A percentile compares a stretch with the other conserved stretches of the same genome.
Evolutionary conservation across 1,140 invertebrate genomes (phyloP).

Genomic region (Alviniconcha marisindica): DNA sequence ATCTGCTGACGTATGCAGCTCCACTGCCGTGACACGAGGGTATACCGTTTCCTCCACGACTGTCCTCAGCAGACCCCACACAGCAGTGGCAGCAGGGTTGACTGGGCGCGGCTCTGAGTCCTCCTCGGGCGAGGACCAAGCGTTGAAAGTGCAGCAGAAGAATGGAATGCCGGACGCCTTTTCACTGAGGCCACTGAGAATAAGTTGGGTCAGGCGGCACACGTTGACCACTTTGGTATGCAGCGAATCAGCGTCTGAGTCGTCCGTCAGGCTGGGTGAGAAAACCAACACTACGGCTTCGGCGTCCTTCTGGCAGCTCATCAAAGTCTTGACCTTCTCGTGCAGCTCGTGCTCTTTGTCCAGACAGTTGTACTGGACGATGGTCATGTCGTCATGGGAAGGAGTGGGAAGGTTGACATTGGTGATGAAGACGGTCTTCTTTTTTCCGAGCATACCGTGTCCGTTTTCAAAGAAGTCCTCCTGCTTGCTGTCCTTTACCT

Average conservation of each 20-base stretch:
- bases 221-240: slow-evolving; percentile 30
- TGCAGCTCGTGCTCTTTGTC: slow-evolving; percentile 7
- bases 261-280: slow-evolving; percentile 5
- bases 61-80: slow-evolving; percentile 33
- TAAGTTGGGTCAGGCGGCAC: slow-evolving; percentile 34
- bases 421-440: slow-evolving; percentile 6
- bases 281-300: slow-evolving; percentile 33
- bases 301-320: slow-evolving; percentile 23
- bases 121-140: neutral
- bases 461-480: neutral
- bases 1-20: neutral
- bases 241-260: slow-evolving; percentile 28
- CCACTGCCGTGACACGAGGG: neutral
- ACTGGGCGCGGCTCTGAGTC: no score
- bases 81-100: neutral
- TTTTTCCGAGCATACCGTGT: neutral
- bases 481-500: slow-evolving; percentile 35
- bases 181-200: no score
- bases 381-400: no score
- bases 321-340: slow-evolving; percentile 5
- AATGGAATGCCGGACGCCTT: no score
- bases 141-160: neutral
- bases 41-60: slow-evolving; percentile 13
- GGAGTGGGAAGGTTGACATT: neutral
- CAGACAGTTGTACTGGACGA: slow-evolving; percentile 25